phyloP scores from a whole-genome alignment of 2,797 vertebrate species.

The Harpagifer antarcticus region DNA sequence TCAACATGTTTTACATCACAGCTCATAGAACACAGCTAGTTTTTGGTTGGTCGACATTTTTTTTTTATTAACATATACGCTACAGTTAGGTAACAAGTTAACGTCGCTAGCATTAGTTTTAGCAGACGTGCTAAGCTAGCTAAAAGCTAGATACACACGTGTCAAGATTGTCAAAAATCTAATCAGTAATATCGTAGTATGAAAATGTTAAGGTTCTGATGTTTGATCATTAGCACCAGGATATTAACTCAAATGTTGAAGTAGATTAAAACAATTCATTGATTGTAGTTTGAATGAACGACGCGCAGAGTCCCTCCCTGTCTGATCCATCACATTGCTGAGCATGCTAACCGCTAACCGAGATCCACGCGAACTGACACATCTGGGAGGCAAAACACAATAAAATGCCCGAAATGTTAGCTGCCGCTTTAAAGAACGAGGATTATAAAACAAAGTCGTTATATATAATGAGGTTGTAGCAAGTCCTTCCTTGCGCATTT shows the following conservation, averaged over 20 bases:
- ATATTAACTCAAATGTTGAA: neutral
- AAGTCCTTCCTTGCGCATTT: neutral
- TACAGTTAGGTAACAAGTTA: conserved; percentile 21
- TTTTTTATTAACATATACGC: neutral
- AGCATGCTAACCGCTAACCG: conserved; percentile 75
- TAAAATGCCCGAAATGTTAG: neutral
- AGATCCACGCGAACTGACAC: conserved; percentile 54
- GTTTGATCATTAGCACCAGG: rapidly evolving
- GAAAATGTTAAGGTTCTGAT: neutral
- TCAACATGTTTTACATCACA: neutral
- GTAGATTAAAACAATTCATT: conserved; percentile 12
- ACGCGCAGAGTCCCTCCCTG: conserved; percentile 72
- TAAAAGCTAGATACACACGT: conserved; percentile 81
- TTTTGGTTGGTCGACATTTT: rapidly evolving
- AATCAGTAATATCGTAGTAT: neutral
- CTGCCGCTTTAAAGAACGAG: neutral
- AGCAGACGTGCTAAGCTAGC: conserved; percentile 68
- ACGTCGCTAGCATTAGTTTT: conserved; percentile 58
- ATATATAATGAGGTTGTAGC: neutral
- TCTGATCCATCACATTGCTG: conserved; percentile 68
- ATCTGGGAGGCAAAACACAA: conserved; percentile 2
- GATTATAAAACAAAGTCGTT: neutral
- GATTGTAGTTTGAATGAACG: conserved; percentile 69
- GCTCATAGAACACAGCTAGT: neutral
- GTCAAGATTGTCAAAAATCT: conserved; percentile 61